Evolutionary conservation across 2,113 vertebrate genomes (phyloP).

Genomic region (Polypterus bichir): DNA sequence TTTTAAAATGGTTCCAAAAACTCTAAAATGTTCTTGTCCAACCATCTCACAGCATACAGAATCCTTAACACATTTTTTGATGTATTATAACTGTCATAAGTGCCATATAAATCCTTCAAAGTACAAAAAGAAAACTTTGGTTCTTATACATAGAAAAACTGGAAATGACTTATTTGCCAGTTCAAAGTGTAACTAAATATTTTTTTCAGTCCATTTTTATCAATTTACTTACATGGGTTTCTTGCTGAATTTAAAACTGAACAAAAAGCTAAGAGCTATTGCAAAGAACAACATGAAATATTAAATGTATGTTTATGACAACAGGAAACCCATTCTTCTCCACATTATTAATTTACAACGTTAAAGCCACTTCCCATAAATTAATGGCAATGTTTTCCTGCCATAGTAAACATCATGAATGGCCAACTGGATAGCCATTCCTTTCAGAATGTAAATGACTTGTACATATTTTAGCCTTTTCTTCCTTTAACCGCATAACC

Average conservation of each 20-base stretch:
- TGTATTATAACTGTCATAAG: too few relatives aligned
- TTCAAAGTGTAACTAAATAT: neutral
- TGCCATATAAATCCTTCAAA: neutral
- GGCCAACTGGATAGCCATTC: slow-evolving; percentile 45
- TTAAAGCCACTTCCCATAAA: slow-evolving; percentile 67
- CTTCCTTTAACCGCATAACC: neutral
- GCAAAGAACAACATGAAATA: slow-evolving; percentile 50
- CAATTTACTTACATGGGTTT: slow-evolving; percentile 6
- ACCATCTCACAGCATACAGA: too few relatives aligned
- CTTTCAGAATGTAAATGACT: slow-evolving; percentile 16
- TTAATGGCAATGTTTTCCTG: slow-evolving; percentile 53
- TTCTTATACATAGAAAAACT: neutral
- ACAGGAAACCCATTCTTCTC: slow-evolving; percentile 50
- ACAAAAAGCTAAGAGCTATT: slow-evolving; percentile 32
- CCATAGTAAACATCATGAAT: slow-evolving; percentile 36
- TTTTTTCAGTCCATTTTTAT: neutral
- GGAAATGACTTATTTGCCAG: too few relatives aligned
- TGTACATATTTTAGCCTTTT: neutral
- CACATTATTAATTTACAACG: slow-evolving; percentile 68
- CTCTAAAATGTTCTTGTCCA: too few relatives aligned
- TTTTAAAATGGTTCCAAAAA: too few relatives aligned
- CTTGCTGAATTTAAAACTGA: slow-evolving; percentile 13
- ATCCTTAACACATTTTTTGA: too few relatives aligned
- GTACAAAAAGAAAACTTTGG: neutral
- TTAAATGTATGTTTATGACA: slow-evolving; percentile 65